Base-by-base conservation (phyloP, 2,888 invertebrate species). In the Latrodectus elegans region DNA sequence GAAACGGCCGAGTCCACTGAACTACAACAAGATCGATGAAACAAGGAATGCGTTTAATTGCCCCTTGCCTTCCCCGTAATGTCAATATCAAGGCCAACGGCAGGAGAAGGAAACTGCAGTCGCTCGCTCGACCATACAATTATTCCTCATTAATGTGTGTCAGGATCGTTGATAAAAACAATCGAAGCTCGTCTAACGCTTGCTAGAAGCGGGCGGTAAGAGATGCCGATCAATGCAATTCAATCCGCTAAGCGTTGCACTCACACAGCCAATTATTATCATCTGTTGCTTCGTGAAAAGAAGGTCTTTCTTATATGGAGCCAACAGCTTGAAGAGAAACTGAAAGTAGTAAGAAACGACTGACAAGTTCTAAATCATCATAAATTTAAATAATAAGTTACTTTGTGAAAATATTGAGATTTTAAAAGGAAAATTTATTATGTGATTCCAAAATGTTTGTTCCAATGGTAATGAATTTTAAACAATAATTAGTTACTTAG, bases 111-210 rank as follows among this genome's bases (percentile, higher is more conserved):
- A 79, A 79, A 79, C 55, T 70, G 38, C 22, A 0, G 22, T 0
- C 70, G 70, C 71, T 53, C 38, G 64, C 55, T 38, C 81, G 73
- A 60, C 22, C 65, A 49, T 75, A 38, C 67, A 84, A 84, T 84
- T 84, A 84, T 84, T 73, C 74, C 84, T 52, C 79, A 79, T 73
- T 85, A 85, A 85, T 85, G 79, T 85, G 79, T 85, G 85, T 85
- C 85, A 85, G 70, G 79, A 70, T 55, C 55, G 77, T 53, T 71
- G 84, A 67, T 38, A 65, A 84, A 82, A 83, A 77, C 72, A 77
- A 76, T 68, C 67, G 71, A 64, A 72, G 22, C 72, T 74, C 77
- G 65, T 75, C 78, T 17, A 76, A 10, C 17, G 49, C 55, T 22
- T 17, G 14, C 26, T 1, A 22, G 22, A 22, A 22, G 1, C 22